phyloP scores from a whole-genome alignment of 2,113 vertebrate genomes.

The Toxotes jaculatrix region DNA sequence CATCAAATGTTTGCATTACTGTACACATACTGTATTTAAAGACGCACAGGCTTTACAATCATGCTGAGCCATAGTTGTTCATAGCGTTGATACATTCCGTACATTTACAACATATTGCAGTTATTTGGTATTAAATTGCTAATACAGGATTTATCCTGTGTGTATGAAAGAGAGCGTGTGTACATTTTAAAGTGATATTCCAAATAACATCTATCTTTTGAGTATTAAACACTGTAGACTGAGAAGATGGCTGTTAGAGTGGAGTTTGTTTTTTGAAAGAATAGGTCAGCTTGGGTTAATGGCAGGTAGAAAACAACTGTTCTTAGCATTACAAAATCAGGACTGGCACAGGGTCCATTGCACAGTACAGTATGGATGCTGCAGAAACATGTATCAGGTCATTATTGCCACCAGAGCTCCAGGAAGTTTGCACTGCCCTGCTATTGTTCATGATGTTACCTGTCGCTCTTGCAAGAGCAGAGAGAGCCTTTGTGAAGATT shows the following conservation, averaged over 20 bases:
- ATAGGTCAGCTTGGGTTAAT: background rate
- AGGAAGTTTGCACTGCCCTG: no score
- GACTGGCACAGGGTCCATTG: no score
- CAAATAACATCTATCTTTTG: background rate
- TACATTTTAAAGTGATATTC: background rate
- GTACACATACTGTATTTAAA: constrained; percentile 47
- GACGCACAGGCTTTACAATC: constrained; percentile 42
- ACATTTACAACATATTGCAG: constrained; percentile 34
- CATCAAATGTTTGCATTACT: constrained; percentile 41
- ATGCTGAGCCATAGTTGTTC: constrained; percentile 40
- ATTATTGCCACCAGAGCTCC: no score
- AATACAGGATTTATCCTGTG: background rate
- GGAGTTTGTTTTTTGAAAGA: background rate
- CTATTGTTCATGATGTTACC: no score
- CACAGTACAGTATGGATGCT: no score
- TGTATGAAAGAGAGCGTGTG: constrained; percentile 1
- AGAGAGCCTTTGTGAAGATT: no score
- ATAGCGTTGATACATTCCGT: constrained; percentile 34
- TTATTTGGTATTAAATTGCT: constrained; percentile 41
- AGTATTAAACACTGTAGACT: background rate
- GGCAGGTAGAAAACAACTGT: background rate
- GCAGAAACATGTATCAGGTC: no score
- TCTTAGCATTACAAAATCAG: background rate
- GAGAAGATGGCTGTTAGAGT: background rate
- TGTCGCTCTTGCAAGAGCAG: no score